Percentiles rank a stretch among this genome's conserved stretches.
Conservation (phyloP, 1,140 invertebrate species). For the Bombus balteatus region DNA sequence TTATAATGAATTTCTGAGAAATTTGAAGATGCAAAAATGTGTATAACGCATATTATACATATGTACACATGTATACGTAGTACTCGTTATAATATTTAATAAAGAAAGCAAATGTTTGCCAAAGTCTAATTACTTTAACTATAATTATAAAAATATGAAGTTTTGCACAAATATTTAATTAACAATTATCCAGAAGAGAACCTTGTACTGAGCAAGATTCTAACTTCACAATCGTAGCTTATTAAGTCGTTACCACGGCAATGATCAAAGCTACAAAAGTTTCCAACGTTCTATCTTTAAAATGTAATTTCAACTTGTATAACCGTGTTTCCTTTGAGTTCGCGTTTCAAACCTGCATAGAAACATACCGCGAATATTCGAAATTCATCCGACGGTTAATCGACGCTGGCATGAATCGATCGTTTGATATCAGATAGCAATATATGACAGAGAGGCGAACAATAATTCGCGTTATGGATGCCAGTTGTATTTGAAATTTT, state of each 20-base stretch:
- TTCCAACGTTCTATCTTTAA: neutral
- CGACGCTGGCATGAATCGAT: neutral
- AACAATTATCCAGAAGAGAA: neutral
- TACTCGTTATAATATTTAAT: no score
- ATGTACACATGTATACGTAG: no score
- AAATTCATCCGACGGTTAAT: neutral
- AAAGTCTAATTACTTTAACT: no score
- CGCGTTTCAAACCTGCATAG: neutral
- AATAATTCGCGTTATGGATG: neutral
- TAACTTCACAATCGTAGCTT: neutral
- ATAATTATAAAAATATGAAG: no score
- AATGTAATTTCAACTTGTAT: neutral
- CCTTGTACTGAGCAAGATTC: no score
- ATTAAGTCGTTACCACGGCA: neutral
- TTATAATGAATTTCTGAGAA: no score
- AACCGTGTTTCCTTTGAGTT: neutral
- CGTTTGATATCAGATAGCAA: neutral
- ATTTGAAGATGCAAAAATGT: no score
- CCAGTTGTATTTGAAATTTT: neutral
- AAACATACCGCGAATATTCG: conserved; percentile 3
- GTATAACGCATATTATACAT: no score
- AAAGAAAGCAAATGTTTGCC: no score
- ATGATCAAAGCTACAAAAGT: neutral
- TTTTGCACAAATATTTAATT: no score
- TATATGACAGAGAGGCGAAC: neutral